Evolutionary conservation across 2,797 vertebrate genomes (phyloP), one percentile per base, ranked within the genome.

Genomic region (Notolepis coatsorum): DNA sequence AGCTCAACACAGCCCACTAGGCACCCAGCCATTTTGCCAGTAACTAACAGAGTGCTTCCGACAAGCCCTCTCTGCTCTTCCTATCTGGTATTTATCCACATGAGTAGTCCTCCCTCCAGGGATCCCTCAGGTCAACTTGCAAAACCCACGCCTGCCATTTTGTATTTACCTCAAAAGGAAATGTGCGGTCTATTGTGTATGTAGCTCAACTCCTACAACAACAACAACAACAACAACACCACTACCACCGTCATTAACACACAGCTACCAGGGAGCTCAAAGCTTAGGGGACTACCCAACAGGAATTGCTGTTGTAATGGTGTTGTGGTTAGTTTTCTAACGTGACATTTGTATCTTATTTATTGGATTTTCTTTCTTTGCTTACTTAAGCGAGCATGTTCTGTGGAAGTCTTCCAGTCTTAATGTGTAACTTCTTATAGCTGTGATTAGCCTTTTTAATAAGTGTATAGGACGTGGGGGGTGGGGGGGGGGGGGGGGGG

Each of bases 401-500:
- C 68, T 84, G 86, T 91, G 66, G 79, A 81, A 76, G 92, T 93
- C 91, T 93, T 92, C 89, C 89, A 84, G 89, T 86, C 71, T 87
- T 81, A 77, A 77, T 61, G 76, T 89, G 68, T 80, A 81, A 73
- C 37, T 48, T 72, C 56, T 61, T 75, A 71, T 80, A 68, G 71
- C 65, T 78, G 85, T 86, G 66, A 74, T 77, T 61, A 75, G 68
- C 82, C 55, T 73, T 52, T 80, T 79, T 75, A 84, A 71, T 61
- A 55, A 77, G 63, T 45, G 20, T 13, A 10, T 38, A n/a, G n/a
- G n/a, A n/a, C 61, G 68, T 54, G 63, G 70, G 64, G 15, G 31
- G 50, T 62, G 64, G 45, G 37, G 55, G 51, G 58, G 37, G 61
- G 41, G 64, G 45, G 37, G 55, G 51, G 58, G 37, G 61, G 41